Evolutionary conservation across 64 coral and sea anemone species (phyloP), one percentile per base, ranked within the genome.

Genomic region (Pocillopora damicornis): DNA sequence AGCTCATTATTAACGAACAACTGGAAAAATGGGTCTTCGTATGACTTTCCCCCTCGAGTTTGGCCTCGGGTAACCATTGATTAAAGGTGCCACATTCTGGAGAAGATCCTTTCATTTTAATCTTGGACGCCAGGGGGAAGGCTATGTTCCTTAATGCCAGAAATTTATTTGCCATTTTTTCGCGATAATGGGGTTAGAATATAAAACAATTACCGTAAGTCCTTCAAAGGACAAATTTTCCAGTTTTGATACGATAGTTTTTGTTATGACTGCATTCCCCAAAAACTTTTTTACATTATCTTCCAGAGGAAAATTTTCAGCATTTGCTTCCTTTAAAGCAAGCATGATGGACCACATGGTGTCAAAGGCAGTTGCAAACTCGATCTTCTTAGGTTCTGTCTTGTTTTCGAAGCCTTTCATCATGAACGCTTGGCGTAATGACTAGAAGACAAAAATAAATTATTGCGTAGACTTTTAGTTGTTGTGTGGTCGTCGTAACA

Each of bases 141-240:
- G 2, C 42, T 4, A 51, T 51, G 42, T 7, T 7, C 42, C 0
- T 4, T 4, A 51, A 51, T 51, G 0, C 42, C 42, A 51, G 7
- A 51, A 51, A 51, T 51, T 51, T 51, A 2, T 51, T 2, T 0
- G 42, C 42, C 42, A 51, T 51, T 51, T 51, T 45, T 7, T 51
- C 0, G 2, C 42, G 42, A 4, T 51, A 51, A 51, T 51, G 42
- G 42, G 42, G 42, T 51, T 51, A 51, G 42, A 77, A 77, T n/a
- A 7, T 11, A 22, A 64, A 65, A 16, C 30, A 68, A 22, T 38
- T 67, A 45, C 67, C 67, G 67, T 71, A 10, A 71, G 67, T 15
- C 88, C 88, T 83, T 83, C n/a, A 61, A 90, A 83, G 58, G 34
- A 38, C n/a, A 83, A n/a, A 20, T 90, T 60, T 7, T 13, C 13